Conservation (phyloP, 2,888 invertebrate species). For the Epirrita christyi region DNA sequence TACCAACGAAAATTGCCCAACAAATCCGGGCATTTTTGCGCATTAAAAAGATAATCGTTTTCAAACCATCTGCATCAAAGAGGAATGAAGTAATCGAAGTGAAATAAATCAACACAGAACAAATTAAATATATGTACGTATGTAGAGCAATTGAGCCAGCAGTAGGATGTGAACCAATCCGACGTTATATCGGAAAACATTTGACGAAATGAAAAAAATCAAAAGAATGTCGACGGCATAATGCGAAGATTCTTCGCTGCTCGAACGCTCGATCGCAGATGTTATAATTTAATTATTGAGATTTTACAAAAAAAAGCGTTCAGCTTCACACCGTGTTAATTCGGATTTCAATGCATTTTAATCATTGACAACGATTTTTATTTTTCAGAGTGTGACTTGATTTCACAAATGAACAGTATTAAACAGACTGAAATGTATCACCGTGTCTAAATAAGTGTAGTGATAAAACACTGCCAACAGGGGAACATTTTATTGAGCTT, state of each 20-base stretch:
- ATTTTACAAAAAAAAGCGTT: slow-evolving; percentile 20
- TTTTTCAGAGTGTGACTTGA: slow-evolving; percentile 8
- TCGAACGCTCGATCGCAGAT: slow-evolving; percentile 51
- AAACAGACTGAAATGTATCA: slow-evolving; percentile 35
- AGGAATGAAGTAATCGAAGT: slow-evolving; percentile 64
- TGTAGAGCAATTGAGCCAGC: slow-evolving; percentile 62
- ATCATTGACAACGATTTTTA: slow-evolving; percentile 32
- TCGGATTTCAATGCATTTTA: slow-evolving; percentile 32
- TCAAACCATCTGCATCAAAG: slow-evolving; percentile 59
- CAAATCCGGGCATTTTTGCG: slow-evolving; percentile 35
- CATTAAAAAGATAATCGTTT: slow-evolving; percentile 49
- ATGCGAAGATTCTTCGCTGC: slow-evolving; percentile 47
- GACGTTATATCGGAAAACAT: slow-evolving; percentile 54
- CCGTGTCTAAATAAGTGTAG: slow-evolving; percentile 35
- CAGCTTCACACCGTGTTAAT: not conserved
- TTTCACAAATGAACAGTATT: slow-evolving; percentile 20
- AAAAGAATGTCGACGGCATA: slow-evolving; percentile 52
- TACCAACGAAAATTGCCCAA: no score
- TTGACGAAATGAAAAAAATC: slow-evolving; percentile 55
- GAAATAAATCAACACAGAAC: slow-evolving; percentile 72
- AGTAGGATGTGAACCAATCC: slow-evolving; percentile 56
- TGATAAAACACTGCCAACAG: slow-evolving; percentile 43
- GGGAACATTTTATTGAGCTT: slow-evolving; percentile 47
- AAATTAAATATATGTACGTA: slow-evolving; percentile 75
- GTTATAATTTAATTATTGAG: slow-evolving; percentile 52